Evolutionary conservation across 2,797 vertebrate species (phyloP), one percentile per base, ranked within the genome.

Genomic region (Limosa lapponica): DNA sequence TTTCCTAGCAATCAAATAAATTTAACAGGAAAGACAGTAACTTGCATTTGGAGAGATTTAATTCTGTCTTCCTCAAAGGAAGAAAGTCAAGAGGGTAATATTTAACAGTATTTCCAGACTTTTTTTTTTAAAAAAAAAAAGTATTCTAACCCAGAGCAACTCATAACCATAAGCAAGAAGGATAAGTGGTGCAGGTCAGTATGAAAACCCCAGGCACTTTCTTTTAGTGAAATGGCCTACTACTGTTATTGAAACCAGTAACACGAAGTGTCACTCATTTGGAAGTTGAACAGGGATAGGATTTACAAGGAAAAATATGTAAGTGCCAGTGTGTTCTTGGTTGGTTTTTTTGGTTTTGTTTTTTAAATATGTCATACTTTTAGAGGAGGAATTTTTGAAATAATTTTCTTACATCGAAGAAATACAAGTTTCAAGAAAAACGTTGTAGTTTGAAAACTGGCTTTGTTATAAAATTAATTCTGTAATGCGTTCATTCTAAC

Each of bases 381-480:
- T 28, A 52, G 25, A 84, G 32, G 28, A 59, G 25, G 49, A 32
- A 48, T 62, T 71, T 66, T 61, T 61, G 19, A n/a, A 82, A 61
- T 46, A 66, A 61, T 91, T 84, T 96, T 95, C 39, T 71, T 6
- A 22, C 12, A 52, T 69, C 79, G 87, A 97, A 94, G 84, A 80
- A 83, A 93, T 72, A 92, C 81, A 82, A 78, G 61, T 96, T 70
- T 94, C 85, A 87, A 96, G 89, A 89, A 91, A 94, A 94, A 93
- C 61, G 70, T 75, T 95, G 90, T 64, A 14, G 37, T 73, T 96
- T 95, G 92, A 69, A 69, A 54, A 59, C 17, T 13, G 10, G 4
- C 46, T 65, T 43, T 32, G 55, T 83, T 79, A 13, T 70, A 46
- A 43, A 64, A 54, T 43, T 43, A 1, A 16, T 91, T 91, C 36